Evolutionary conservation across 2,888 invertebrate genomes (phyloP), one percentile per base, ranked within the genome.

Genomic region (Amblyteles armatorius): DNA sequence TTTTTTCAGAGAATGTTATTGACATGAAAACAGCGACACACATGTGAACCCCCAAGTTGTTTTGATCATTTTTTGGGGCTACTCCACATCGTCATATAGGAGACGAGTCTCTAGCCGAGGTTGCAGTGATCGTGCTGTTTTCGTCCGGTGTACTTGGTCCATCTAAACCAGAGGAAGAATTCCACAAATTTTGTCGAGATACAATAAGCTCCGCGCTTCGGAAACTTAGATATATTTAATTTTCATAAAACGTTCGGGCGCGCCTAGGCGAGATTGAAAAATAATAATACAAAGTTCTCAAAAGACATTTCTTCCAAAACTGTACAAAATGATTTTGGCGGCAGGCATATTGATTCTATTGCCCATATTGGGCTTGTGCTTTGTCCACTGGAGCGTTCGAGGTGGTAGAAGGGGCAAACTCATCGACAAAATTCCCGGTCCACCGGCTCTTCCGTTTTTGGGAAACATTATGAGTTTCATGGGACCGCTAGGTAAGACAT

Each of bases 401-500:
- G 81, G 88, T 94, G 92, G 91, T 40, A 57, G 76, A 72, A 77
- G 52, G 50, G 91, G 90, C 3, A 85, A 90, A 67, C 83, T 91
- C 2, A 87, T 93, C 2, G 87, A 89, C 55, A 91, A 87, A 89
- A 91, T 94, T 76, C 93, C 94, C 0, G 93, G 94, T 4, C 92
- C 92, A 0, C 88, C 85, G 26, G 88, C 90, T 0, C 83, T 88
- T 74, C 92, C 93, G 0, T 69, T 94, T 19, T 81, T 93, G 16
- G 93, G 93, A 48, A 93, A 92, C 78, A 81, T 90, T 5, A 79
- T 90, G 19, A 88, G 88, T 65, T 81, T 92, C 33, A 40, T 91
- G 11, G 84, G 90, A 68, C 87, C 90, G n/a, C 79, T 87, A 48
- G 90, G 92, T 90, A 89, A 74, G 78, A 78, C 63, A 52, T 76